These are phyloP conservation scores for Ptychobarbus kaznakovi DNA, from an alignment of 2,797 vertebrate species.

Conservation along the genomic window DNA sequence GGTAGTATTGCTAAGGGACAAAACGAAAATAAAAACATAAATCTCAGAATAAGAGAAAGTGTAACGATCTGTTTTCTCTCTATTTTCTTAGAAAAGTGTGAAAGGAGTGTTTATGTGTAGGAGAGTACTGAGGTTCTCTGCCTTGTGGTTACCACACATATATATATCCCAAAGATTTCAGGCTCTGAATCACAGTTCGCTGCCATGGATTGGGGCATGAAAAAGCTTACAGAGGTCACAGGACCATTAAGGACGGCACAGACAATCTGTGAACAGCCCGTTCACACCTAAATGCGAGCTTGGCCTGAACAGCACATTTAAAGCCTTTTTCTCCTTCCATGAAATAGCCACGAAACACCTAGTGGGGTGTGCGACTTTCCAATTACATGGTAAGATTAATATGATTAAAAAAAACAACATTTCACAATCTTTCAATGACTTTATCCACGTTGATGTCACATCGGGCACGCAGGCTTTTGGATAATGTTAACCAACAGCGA, in stretches of 20 bases:
- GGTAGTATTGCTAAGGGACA: background rate
- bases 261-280: conserved; percentile 10
- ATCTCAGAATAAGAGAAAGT: background rate
- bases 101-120: background rate
- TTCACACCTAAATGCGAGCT: conserved; percentile 3
- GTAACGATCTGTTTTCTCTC: background rate
- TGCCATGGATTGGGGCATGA: background rate
- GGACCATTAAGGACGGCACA: background rate
- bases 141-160: background rate
- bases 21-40: background rate
- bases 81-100: background rate
- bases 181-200: background rate
- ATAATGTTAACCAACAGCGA: background rate
- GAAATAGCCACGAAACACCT: background rate
- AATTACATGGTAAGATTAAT: background rate
- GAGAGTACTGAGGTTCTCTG: background rate
- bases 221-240: conserved; percentile 9
- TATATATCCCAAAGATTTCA: background rate
- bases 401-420: background rate
- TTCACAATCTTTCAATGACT: background rate
- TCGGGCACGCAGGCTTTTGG: background rate
- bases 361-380: background rate
- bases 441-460: background rate
- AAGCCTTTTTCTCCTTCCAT: background rate
- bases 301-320: background rate